Evolutionary conservation across 2,888 invertebrate genomes (phyloP), one percentile per base, ranked within the genome.

Genomic region (Pimpla rufipes): DNA sequence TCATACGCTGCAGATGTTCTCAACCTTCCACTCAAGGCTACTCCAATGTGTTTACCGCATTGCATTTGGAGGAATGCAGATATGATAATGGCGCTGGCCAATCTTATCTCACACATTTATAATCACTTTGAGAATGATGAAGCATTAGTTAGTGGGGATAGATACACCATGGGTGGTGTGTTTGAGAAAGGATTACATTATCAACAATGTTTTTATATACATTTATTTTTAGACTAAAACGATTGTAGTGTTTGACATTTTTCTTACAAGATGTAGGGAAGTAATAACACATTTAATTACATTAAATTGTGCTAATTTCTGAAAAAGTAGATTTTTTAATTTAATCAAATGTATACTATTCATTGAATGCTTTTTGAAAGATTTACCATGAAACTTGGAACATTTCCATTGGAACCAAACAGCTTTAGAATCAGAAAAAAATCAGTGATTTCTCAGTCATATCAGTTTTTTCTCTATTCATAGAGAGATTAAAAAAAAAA

Each of bases 21-120:
- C 81, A 79, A 83, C 66, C 68, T 59, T 35, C 42, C 70, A 77
- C 57, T 21, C 79, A 81, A 83, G 85, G 83, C 79, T 66, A 73
- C 40, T 81, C 59, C 45, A 16, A 70, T 59, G n/a, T 59, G 7
- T 45, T 64, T 21, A 42, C 40, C 13, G 18, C 11, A 23, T 42
- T 35, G 62, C 16, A 29, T 23, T 13, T 55, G 55, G 45, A 35
- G 62, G 42, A 21, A 3, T n/a, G 13, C 50, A 21, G 55, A 82
- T 68, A 73, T 47, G 57, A 70, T 55, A n/a, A 40, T 57, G 5
- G 7, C 7, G 13, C 8, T 16, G 16, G 16, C 21, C 50, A 21
- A 35, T 57, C 16, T 47, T 47, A 59, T 73, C 73, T 73, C 13
- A 29, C 29, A 42, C 0, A 45, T 10, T 66, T 21, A 6, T 7